Evolutionary conservation across 2,797 vertebrate species (phyloP).

Genomic region (Hoplostethus mediterraneus): DNA sequence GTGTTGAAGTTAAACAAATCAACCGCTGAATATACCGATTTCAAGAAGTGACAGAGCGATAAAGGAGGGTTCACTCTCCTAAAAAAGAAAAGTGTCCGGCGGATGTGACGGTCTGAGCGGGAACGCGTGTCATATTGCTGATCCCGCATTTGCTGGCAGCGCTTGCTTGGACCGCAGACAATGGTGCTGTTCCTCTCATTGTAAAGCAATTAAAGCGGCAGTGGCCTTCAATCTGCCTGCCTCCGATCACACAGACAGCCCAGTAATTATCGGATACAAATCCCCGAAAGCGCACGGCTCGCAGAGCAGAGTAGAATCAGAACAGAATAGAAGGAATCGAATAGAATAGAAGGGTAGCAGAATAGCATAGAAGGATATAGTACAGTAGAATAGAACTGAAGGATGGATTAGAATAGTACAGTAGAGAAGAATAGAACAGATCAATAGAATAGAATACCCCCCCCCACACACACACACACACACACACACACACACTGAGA

Average conservation of each 20-base stretch:
- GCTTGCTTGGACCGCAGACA: constrained; percentile 11
- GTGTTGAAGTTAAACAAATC: background rate
- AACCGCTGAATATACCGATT: background rate
- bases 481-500: background rate
- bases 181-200: constrained; percentile 14
- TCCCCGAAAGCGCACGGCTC: background rate
- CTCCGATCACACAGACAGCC: constrained; percentile 5
- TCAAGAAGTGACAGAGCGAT: background rate
- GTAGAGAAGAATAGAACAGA: background rate
- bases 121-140: constrained; percentile 21
- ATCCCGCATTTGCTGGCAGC: constrained; percentile 20
- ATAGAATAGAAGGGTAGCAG: too few species aligned
- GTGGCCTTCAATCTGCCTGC: constrained; percentile 21
- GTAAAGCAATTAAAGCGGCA: constrained; percentile 29
- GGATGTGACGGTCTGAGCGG: constrained; percentile 21
- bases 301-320: background rate
- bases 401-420: background rate
- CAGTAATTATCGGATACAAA: constrained; percentile 17
- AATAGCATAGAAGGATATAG: too few species aligned
- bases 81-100: background rate
- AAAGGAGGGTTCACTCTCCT: background rate
- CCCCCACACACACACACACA: background rate
- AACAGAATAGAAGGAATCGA: too few species aligned
- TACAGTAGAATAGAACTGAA: too few species aligned
- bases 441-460: too few species aligned